A percentile compares a stretch with the other conserved stretches of the same genome.
Conservation (phyloP, 2,888 invertebrate genomes). For the Drosophila ezoana region DNA sequence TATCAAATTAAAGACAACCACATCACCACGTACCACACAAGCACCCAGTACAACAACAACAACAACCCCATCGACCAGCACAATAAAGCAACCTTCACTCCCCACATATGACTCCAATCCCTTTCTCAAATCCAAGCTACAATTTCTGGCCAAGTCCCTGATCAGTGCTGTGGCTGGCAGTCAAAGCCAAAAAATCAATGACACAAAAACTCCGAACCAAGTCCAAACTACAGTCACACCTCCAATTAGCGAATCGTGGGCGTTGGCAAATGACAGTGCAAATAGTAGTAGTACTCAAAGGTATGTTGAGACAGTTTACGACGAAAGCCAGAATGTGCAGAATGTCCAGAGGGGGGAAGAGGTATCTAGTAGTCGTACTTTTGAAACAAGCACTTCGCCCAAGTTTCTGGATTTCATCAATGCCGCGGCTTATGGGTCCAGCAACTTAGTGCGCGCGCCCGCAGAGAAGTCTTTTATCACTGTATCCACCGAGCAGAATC, state of each 20-base stretch:
- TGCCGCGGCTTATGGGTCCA: constrained; percentile 64
- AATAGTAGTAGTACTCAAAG: constrained; percentile 34
- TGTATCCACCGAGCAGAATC: constrained; percentile 34
- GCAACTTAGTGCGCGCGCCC: constrained; percentile 60
- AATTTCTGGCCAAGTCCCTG: constrained; percentile 60
- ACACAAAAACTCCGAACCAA: constrained; percentile 21
- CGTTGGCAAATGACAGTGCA: constrained; percentile 51
- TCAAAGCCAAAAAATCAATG: constrained; percentile 33
- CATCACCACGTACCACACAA: constrained; percentile 55
- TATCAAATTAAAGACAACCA: constrained; percentile 64
- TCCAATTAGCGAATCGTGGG: constrained; percentile 30
- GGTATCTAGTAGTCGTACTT: constrained; percentile 50
- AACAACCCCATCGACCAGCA: constrained; percentile 34
- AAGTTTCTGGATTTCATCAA: constrained; percentile 69
- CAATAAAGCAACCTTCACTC: constrained; percentile 23
- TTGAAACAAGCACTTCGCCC: constrained; percentile 59
- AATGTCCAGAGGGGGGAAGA: constrained; percentile 67
- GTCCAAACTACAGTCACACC: constrained; percentile 20
- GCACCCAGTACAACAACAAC: constrained; percentile 55
- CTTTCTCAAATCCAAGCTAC: constrained; percentile 67
- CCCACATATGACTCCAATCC: constrained; percentile 64
- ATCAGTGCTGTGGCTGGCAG: constrained; percentile 53
- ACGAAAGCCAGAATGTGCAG: constrained; percentile 78
- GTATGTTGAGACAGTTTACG: constrained; percentile 71
- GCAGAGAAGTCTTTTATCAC: constrained; percentile 52